Evolutionary conservation across 2,797 vertebrate species (phyloP), one percentile per base, ranked within the genome.

Genomic region (Austrolebias charrua): DNA sequence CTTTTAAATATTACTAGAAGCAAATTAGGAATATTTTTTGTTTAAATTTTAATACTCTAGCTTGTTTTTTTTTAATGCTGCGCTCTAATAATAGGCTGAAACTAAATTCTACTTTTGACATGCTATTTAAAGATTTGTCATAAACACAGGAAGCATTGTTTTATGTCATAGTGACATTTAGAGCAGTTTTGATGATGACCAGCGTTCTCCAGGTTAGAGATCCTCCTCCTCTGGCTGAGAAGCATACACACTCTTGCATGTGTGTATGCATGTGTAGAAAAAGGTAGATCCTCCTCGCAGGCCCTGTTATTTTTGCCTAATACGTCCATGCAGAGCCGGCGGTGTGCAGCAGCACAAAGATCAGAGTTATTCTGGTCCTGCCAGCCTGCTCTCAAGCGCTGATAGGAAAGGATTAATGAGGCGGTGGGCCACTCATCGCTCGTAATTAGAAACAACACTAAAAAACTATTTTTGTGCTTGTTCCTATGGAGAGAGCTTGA

Each of bases 401-500:
- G 94, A 96, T 95, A 92, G 94, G 85, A 83, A 77, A 90, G 93
- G 94, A 95, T 95, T 95, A 95, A 95, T 94, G 93, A 93, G 91
- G 83, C 81, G 60, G 91, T 85, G 61, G 91, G 86, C 90, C 92
- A 88, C 91, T 95, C 94, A 93, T 93, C 92, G 68, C 55, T 94
- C 88, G 89, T 93, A 96, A 95, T 95, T 94, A 95, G 94, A 94
- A 95, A 94, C 93, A 95, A 92, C 93, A 73, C 88, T 85, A 84
- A 73, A 79, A 24, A 92, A 86, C 93, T 95, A 94, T 96, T 95
- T 91, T 87, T 81, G 87, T 88, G 88, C 88, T 82, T 91, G 91
- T 91, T 90, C 93, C 94, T 95, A 94, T 86, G 91, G 86, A 87
- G 90, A 76, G 92, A 92, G 89, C 91, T 92, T 91, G 82, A 93